Conservation (phyloP, 1,140 invertebrate species). For the Macrobrachium rosenbergii region DNA sequence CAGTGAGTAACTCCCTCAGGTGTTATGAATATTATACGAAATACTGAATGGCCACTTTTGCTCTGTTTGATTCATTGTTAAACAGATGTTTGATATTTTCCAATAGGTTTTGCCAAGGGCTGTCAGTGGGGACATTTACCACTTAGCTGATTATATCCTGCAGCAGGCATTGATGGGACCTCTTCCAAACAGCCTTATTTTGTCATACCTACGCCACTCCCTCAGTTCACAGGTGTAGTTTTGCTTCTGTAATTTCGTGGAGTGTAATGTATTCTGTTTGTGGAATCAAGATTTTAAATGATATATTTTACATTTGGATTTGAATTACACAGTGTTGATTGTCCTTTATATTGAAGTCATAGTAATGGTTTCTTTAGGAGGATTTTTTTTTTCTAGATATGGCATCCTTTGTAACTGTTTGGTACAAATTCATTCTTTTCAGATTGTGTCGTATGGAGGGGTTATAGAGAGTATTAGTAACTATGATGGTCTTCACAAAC, state of each 20-base stretch:
- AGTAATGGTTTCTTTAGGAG: conserved; percentile 65
- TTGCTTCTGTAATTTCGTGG: not conserved
- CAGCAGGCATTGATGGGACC: conserved; percentile 93
- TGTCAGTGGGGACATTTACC: conserved; percentile 91
- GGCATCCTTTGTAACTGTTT: not conserved
- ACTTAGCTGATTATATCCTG: conserved; percentile 91
- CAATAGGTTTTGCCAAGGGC: conserved; percentile 80
- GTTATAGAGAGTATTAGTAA: conserved; percentile 89
- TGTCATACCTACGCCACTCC: conserved; percentile 93
- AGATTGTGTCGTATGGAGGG: conserved; percentile 88
- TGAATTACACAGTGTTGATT: conserved; percentile 72
- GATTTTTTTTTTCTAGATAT: not conserved
- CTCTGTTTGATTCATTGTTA: not conserved
- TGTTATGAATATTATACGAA: conserved; percentile 68
- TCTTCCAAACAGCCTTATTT: conserved; percentile 88
- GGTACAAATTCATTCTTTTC: conserved; percentile 70
- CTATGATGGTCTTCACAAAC: conserved; percentile 89
- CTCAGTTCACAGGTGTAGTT: conserved; percentile 81
- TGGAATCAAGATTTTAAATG: not conserved
- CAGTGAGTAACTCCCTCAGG: conserved; percentile 70
- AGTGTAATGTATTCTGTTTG: not conserved
- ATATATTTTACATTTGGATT: not conserved
- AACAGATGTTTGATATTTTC: not conserved
- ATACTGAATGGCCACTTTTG: not conserved
- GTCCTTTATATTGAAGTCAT: conserved; percentile 91